Evolutionary conservation across 2,888 invertebrate species (phyloP).

Genomic region (Tolmerus cingulatus): DNA sequence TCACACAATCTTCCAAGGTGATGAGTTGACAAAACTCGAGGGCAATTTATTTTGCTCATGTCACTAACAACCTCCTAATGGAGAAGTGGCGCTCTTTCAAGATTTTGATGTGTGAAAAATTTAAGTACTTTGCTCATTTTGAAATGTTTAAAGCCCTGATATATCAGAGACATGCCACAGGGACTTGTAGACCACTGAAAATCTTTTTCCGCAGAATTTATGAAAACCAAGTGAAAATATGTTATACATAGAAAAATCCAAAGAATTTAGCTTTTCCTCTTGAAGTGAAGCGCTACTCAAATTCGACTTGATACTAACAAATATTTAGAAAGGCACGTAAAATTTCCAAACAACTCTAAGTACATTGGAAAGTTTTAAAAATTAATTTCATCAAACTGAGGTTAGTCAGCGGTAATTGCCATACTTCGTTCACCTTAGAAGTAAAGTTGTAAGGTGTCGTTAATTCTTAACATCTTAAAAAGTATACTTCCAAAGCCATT

Average conservation of each 20-base stretch:
- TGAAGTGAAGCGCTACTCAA: not conserved
- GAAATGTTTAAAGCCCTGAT: not conserved
- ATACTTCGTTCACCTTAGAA: not conserved
- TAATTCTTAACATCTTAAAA: not conserved
- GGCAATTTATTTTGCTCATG: slow-evolving; percentile 36
- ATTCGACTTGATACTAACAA: not conserved
- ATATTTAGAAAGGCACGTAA: not conserved
- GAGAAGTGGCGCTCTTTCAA: slow-evolving; percentile 25
- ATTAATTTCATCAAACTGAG: not conserved
- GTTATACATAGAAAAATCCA: too few species aligned
- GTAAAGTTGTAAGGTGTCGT: not conserved
- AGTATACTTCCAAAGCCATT: not conserved
- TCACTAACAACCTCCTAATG: slow-evolving; percentile 36
- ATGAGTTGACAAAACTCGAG: slow-evolving; percentile 35
- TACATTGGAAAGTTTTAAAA: not conserved
- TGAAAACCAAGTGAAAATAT: too few species aligned
- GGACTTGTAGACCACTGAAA: not conserved
- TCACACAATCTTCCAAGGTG: slow-evolving; percentile 39
- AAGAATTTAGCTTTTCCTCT: not conserved
- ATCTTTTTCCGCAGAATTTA: not conserved
- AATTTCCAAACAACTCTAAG: not conserved
- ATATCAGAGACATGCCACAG: not conserved
- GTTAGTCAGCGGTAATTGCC: not conserved
- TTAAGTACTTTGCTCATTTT: not conserved
- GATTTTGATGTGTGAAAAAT: slow-evolving; percentile 13